Base-by-base conservation (phyloP, 1,140 invertebrate genomes). In the Sitophilus oryzae region DNA sequence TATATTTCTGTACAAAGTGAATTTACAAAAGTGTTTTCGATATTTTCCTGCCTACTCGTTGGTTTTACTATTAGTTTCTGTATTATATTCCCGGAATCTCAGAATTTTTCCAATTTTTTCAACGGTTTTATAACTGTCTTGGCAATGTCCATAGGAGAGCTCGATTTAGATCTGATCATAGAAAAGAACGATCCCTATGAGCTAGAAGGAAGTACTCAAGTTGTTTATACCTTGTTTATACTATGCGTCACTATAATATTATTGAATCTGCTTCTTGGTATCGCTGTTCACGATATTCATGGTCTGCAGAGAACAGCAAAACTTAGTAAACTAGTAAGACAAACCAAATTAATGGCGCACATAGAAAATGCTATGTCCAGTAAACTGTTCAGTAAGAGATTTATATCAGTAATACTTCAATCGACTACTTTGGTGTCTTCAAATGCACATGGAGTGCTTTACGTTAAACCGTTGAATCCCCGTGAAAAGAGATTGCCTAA, bases 91-190 rank as follows among this genome's bases (percentile, higher is more conserved):
- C 87, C 87, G 0, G 80, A 82, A 25, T 85, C 85, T 1, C 80
- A 82, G 10, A 82, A 83, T 0, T 90, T 91, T 67, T 79, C 83
- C 20, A 86, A 85, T 72, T 82, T 85, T 1, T 82, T 88, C 53
- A 83, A 84, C 69, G 83, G 83, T 11, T 80, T 89, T 38, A 86
- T 91, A 22, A 88, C 89, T 3, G 85, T 89, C 1, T 69, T 91
- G 23, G 88, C 89, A 0, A 91, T 91, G 87, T 90, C 91, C 86
- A 90, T 89, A 1, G 89, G 89, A 1, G 89, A 93, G 68, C 71
- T 88, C 45, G 83, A 86, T 62, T 76, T 87, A 34, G 82, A 84
- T 46, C 73, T 86, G 15, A 77, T 82, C 20, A 79, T 82, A 49
- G 75, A 80, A 47, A 77, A 81, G 0, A 77, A 79, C 55, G 73